Base-by-base conservation (phyloP, 2,888 invertebrate genomes). In the Seira ritae region DNA sequence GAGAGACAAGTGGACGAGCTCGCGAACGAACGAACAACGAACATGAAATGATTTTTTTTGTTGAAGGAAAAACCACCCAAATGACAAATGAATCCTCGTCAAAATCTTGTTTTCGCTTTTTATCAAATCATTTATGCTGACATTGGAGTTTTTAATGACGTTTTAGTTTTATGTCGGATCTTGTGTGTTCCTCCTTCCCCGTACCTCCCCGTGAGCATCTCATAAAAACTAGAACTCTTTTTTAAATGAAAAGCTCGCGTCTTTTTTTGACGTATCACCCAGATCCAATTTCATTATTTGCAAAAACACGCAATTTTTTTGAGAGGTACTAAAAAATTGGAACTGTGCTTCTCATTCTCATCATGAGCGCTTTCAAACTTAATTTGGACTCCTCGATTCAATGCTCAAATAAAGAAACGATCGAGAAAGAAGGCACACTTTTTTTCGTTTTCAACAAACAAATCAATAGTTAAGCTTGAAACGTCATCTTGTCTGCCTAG, bases 51-150 rank as follows among this genome's bases (percentile, higher is more conserved):
- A 31, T 31, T 31, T 31, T 31, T 31, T 31, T 31, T 31, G 31
- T 31, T 31, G 31, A 31, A 31, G 31, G 31, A 31, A 31, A 31
- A 31, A 55, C 37, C 67, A 31, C 66, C 23, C 55, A 69, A 80
- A 80, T 80, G 80, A 80, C 80, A 80, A 80, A 80, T 80, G 80
- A 80, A 80, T 22, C 20, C 70, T 80, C 69, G 74, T 80, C 80
- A 69, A 50, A 74, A 67, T 55, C 50, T 60, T 76, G 68, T 74
- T 76, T 76, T 76, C 76, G 68, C 76, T 76, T 76, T 67, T 76
- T 76, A 68, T 70, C 76, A 69, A 71, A 60, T 37, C 65, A 37
- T 46, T 68, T 37, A 17, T 19, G 23, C 67, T 77, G 77, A 65
- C 70, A 70, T 70, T 77, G 77, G 37, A 70, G 46, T 60, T 70